Evolutionary conservation across 2,888 invertebrate species (phyloP), one percentile per base, ranked within the genome.

Genomic region (Gibbula magus): DNA sequence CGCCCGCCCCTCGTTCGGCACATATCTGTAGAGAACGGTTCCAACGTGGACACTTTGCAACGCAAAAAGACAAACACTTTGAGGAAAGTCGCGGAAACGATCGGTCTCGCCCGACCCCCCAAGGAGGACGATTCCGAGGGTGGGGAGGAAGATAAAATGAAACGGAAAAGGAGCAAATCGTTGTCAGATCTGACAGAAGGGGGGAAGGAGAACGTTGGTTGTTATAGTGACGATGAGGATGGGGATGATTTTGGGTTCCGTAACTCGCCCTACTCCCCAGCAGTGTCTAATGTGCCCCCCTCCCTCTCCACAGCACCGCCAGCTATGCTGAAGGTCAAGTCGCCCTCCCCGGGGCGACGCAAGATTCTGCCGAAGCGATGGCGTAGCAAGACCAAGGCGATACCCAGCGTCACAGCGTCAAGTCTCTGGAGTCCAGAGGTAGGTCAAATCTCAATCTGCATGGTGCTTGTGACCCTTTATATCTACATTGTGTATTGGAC

Each of bases 351-450:
- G 52, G 85, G 87, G 7, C 87, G 86, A 81, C 81, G 88, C 78
- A 90, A 88, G 78, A 85, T 90, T 80, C 89, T 89, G 67, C 96
- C 96, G 93, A 88, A 88, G 84, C 95, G 97, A 91, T 97, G 96
- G 95, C 95, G 96, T 91, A 95, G 96, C 87, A 94, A 97, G 90
- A 96, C 96, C 87, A 96, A 97, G 91, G 96, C 96, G 91, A 96
- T 96, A 87, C 96, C 96, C 86, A 94, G 96, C 88, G 94, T 95
- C 88, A 94, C 95, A 79, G 93, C 91, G 51, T 88, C 94, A 3
- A 95, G 95, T 77, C 94, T 94, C 84, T 97, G 97, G 97, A 96
- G 96, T 81, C 97, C 97, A 87, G 96, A 96, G 96, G 97, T 97
- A 94, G 95, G 95, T 85, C 29, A 8, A 61, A 61, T 16, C 22